phyloP scores from a whole-genome alignment of 2,888 invertebrate species.

The Melinaea menophilus region DNA sequence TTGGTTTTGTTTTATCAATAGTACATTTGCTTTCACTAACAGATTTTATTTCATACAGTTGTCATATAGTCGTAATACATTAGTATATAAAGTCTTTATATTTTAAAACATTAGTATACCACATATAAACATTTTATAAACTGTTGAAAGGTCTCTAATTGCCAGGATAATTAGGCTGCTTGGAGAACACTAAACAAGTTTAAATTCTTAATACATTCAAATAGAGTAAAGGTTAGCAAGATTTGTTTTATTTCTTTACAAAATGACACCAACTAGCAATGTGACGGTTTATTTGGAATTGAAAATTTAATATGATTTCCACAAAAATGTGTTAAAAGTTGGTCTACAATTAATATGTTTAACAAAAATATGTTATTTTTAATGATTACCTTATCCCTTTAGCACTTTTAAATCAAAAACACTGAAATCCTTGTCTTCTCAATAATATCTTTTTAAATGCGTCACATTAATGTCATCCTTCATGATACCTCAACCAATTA shows the following conservation, averaged over 20 bases:
- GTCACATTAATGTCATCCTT: not conserved
- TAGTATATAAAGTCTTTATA: too few species aligned
- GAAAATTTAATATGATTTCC: not conserved
- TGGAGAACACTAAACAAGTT: not conserved
- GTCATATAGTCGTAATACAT: too few species aligned
- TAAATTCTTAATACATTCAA: not conserved
- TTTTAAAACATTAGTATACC: too few species aligned
- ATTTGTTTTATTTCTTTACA: not conserved
- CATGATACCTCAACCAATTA: not conserved
- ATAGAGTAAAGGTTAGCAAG: not conserved
- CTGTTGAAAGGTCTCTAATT: constrained; percentile 9
- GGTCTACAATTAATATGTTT: too few species aligned
- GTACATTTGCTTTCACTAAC: too few species aligned
- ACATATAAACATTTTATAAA: constrained; percentile 2
- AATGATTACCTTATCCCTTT: too few species aligned
- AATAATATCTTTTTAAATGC: not conserved
- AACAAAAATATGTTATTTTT: not conserved
- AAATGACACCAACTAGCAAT: not conserved
- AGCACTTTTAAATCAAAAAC: too few species aligned
- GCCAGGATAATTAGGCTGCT: constrained; percentile 8
- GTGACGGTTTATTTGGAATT: not conserved
- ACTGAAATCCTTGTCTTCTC: not conserved
- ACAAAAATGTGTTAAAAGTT: not conserved
- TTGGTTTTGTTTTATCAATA: too few species aligned
- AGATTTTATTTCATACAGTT: too few species aligned